phyloP scores from a whole-genome alignment of 2,113 vertebrate species.

The Ictalurus furcatus region DNA sequence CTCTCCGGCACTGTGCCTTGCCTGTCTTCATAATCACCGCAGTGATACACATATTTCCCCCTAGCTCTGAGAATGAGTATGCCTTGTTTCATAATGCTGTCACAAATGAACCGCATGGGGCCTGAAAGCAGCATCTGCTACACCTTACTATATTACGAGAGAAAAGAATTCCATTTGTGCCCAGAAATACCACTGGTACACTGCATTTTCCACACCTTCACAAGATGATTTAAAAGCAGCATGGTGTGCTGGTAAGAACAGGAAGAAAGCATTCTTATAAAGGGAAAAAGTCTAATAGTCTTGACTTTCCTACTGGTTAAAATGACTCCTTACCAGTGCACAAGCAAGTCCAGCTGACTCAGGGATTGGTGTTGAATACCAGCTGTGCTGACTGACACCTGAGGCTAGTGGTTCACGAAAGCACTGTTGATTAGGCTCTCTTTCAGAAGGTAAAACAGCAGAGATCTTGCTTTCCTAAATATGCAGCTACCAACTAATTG shows the following conservation, averaged over 20 bases:
- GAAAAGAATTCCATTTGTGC: constrained; percentile 25
- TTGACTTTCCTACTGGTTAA: constrained; percentile 13
- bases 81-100: constrained; percentile 41
- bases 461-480: neutral
- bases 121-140: constrained; percentile 31
- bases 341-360: neutral
- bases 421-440: neutral
- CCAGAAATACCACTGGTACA: constrained; percentile 8
- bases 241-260: constrained; percentile 21
- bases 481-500: neutral
- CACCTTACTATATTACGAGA: constrained; percentile 13
- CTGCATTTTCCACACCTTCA: constrained; percentile 20
- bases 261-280: constrained; percentile 10
- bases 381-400: constrained; percentile 17
- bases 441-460: neutral
- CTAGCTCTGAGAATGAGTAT: constrained; percentile 24
- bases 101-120: constrained; percentile 42
- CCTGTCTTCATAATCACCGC: constrained; percentile 37
- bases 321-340: constrained; percentile 2
- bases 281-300: neutral
- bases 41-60: constrained; percentile 42
- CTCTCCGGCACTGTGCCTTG: constrained; percentile 16
- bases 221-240: constrained; percentile 35
- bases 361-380: constrained; percentile 24
- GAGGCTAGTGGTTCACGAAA: neutral